Evolutionary conservation across 1,140 invertebrate genomes (phyloP), one percentile per base, ranked within the genome.

Genomic region (Brachionus manjavacas): DNA sequence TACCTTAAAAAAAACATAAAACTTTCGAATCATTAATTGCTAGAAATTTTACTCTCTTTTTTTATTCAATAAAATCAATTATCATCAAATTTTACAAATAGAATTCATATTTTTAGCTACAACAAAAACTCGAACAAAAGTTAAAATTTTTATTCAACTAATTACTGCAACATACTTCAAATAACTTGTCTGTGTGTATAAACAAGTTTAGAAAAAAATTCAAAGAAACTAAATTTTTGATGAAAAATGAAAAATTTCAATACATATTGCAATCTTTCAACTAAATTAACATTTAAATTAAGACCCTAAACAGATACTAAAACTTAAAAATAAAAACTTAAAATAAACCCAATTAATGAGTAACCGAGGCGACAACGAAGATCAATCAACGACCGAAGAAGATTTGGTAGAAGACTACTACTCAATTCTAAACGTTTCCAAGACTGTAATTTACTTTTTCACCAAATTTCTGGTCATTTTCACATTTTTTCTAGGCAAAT

Each of bases 351-450:
- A n/a, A 31, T 31, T 39, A 68, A 74, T 74, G 70, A 74, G 70
- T 43, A 41, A 39, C 39, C 35, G 8, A 49, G 46, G 46, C 14
- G 43, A 76, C 16, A 76, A 49, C 20, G 72, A 76, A 39, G 41
- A 49, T 25, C 25, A 20, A 14, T 12, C 41, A 76, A 28, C 52
- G 12, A 28, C 16, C 60, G 79, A 68, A 35, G 60, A 83, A 35
- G 60, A 83, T 16, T 39, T 68, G n/a, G 81, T 9, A 23, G 60
- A 68, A n/a, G 35, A 83, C 68, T 70, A 31, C 20, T 83, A 83
- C 52, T 39, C 81, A 2, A 83, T 83, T 25, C 23, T 83, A 52
- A 68, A 83, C 25, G 60, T 83, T 28, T 2, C 39, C n/a, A 83
- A 83, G 68, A 66, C 39, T 70, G 81, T 83, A 64, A 72, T 41